phyloP scores from a whole-genome alignment of 2,888 invertebrate species.

The Keiferia lycopersicella region DNA sequence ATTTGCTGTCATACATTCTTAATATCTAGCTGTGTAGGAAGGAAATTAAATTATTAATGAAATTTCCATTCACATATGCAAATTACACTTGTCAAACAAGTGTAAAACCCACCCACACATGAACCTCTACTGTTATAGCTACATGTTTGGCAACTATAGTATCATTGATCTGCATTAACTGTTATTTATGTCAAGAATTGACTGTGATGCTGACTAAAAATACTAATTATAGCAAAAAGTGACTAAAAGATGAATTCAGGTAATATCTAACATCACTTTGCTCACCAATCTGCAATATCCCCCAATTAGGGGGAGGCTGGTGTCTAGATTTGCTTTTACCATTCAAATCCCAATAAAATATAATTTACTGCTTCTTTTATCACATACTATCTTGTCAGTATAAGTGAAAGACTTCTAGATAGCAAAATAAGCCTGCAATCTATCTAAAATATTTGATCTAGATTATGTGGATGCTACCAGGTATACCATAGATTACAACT shows the following conservation, averaged over 20 bases:
- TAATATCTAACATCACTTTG: too few relatives aligned
- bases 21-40: neutral
- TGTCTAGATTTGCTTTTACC: too few relatives aligned
- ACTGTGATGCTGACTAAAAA: too few relatives aligned
- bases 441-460: conserved; percentile 7
- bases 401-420: neutral
- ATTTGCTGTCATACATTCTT: neutral
- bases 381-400: neutral
- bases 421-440: neutral
- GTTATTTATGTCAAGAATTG: conserved; percentile 8
- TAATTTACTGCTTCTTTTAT: neutral
- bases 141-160: conserved; percentile 29
- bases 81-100: conserved; percentile 19
- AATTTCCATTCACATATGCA: conserved; percentile 20
- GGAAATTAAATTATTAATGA: conserved; percentile 13
- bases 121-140: conserved; percentile 16
- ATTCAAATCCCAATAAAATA: neutral
- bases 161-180: neutral
- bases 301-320: too few relatives aligned
- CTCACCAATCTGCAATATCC: too few relatives aligned
- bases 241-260: too few relatives aligned
- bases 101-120: conserved; percentile 14
- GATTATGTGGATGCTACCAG: neutral
- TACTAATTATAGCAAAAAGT: too few relatives aligned
- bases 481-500: neutral